Base-by-base conservation (phyloP, 2,797 vertebrate genomes). In the Syngnathus rostellatus region DNA sequence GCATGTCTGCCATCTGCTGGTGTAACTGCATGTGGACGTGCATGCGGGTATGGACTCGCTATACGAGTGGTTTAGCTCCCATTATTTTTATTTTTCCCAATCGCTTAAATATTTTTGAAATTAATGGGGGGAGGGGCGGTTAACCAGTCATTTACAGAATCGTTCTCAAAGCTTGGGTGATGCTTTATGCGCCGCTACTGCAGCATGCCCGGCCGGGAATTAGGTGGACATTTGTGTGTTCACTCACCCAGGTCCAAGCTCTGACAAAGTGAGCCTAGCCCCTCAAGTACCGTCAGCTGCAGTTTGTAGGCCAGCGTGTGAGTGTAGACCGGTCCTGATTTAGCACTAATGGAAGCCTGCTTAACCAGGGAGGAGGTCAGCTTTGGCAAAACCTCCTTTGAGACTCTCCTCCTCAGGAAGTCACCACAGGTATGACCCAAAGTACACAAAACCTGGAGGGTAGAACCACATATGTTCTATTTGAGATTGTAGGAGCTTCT, bases 301-400 rank as follows among this genome's bases (percentile, higher is more conserved):
- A 98, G 75, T 81, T 97, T 99, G 91, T 93, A 98, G 77, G 93
- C 91, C 66, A 96, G 79, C 0, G 90, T 95, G 87, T 97, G 94
- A 23, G 70, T 85, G 89, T 98, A 98, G 68, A 93, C 69, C 0
- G 94, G 92, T n/a, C 94, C 93, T 0, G 94, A 91, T 21, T 89
- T 91, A 83, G 91, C 90, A 10, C 95, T 97, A 55, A 92, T 71
- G 0, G 92, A 89, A 12, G 94, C 95, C 78, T 98, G 97, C 51
- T 82, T 88, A 39, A 77, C 71, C 23, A 99, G 86, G 41, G 92
- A 94, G 37, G 78, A 68, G 5, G 89, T 81, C 81, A 99, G 84
- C 70, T 91, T 93, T 10, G 95, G 95, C 25, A 98, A 86, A 67
- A 98, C 86, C 2, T 97, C 95, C 77, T 91, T 96, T 73, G 93